Conservation (phyloP, 2,113 vertebrate species). For the Sander lucioperca region DNA sequence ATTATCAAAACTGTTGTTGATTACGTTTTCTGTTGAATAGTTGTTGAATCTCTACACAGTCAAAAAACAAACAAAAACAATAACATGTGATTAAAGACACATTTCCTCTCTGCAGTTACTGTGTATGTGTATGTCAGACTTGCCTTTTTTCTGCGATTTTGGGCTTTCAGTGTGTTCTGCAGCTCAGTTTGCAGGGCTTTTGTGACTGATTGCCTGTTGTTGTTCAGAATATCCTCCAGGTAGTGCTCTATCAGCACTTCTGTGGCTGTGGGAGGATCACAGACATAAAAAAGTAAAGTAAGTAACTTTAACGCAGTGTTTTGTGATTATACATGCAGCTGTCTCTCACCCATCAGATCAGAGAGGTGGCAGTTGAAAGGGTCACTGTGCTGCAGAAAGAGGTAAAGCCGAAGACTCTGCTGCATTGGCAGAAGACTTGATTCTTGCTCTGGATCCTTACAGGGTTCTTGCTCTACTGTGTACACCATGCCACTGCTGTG, state of each 20-base stretch:
- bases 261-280: conserved; percentile 52
- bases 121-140: background rate
- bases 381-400: conserved; percentile 85
- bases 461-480: conserved; percentile 63
- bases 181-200: conserved; percentile 74
- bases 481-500: conserved; percentile 77
- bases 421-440: conserved; percentile 47
- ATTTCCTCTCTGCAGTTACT: background rate
- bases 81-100: background rate
- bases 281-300: background rate
- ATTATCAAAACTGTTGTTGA: too few species aligned
- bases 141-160: conserved; percentile 73
- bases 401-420: conserved; percentile 84
- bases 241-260: conserved; percentile 80
- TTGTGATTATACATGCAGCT: background rate
- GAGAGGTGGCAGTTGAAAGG: conserved; percentile 78
- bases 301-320: background rate
- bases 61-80: background rate
- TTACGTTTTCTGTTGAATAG: background rate
- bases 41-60: background rate
- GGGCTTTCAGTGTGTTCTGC: conserved; percentile 60
- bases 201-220: conserved; percentile 76
- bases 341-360: conserved; percentile 79
- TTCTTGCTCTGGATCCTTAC: conserved; percentile 32
- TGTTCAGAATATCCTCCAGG: conserved; percentile 80